A percentile compares a stretch with the other conserved stretches of the same genome.
These are phyloP conservation scores for Eulemur macaco DNA, from an alignment of 2,113 vertebrate species.

Conservation along the genomic window DNA sequence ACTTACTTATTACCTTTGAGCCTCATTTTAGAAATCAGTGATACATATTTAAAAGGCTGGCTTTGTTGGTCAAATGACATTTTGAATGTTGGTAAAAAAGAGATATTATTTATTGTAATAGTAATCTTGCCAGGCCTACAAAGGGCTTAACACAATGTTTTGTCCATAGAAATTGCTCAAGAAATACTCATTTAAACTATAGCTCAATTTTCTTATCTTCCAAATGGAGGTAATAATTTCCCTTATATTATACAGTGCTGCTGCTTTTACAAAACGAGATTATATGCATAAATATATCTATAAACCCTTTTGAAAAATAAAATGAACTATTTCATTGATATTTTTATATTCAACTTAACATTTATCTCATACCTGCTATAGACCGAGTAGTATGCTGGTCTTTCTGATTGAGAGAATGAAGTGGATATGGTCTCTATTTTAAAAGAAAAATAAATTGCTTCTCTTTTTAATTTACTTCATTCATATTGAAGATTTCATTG, in stretches of 20 bases:
- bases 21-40: not conserved
- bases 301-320: slow-evolving; percentile 4
- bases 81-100: not conserved
- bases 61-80: not conserved
- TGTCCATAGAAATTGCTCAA: not conserved
- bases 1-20: not conserved
- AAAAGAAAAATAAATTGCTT: slow-evolving; percentile 34
- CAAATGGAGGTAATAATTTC: not conserved
- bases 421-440: not conserved
- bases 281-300: not conserved
- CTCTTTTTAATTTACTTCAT: not conserved
- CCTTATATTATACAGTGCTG: not conserved
- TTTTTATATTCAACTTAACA: not conserved
- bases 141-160: not conserved
- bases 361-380: not conserved
- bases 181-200: not conserved
- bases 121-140: not conserved
- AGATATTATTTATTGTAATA: not conserved
- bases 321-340: not conserved
- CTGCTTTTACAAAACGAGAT: not conserved
- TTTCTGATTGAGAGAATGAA: not conserved
- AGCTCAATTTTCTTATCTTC: not conserved
- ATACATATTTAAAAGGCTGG: not conserved
- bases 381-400: not conserved
- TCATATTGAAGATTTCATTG: not conserved